These are phyloP conservation scores for Agraylea sexmaculata DNA, from an alignment of 1,140 invertebrate species.

Conservation along the genomic window DNA sequence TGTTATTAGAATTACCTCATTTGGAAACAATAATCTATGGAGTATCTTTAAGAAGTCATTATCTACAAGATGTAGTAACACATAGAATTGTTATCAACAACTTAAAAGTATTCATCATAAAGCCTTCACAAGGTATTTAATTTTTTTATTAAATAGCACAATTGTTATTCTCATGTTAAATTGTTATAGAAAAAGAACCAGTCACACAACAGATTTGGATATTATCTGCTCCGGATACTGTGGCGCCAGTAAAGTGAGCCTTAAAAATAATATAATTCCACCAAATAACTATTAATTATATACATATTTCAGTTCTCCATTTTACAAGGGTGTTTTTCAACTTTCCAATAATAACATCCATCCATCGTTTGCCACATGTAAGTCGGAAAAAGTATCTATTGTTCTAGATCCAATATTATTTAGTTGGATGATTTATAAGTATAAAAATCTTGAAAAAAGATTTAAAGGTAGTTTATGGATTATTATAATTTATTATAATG, in stretches of 20 bases:
- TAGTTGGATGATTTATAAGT: conserved; percentile 16
- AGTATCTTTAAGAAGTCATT: conserved; percentile 11
- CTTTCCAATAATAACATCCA: conserved; percentile 7
- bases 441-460: conserved; percentile 3
- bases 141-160: conserved; percentile 1
- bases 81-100: conserved; percentile 14
- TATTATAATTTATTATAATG: conserved; percentile 1
- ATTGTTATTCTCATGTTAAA: conserved; percentile 1
- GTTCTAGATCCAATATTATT: conserved; percentile 18
- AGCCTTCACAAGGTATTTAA: conserved; percentile 14
- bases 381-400: conserved; percentile 12
- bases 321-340: conserved; percentile 14
- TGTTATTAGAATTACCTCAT: conserved; percentile 16
- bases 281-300: too few relatives aligned
- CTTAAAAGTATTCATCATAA: conserved; percentile 16
- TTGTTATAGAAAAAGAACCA: not conserved
- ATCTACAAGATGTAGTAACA: conserved; percentile 6
- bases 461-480: not conserved
- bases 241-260: conserved; percentile 5
- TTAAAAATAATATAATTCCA: too few relatives aligned
- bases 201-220: conserved; percentile 14
- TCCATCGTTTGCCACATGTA: conserved; percentile 11
- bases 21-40: conserved; percentile 18
- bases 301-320: conserved; percentile 10
- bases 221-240: conserved; percentile 13